Evolutionary conservation across 1,140 invertebrate genomes (phyloP).

Genomic region (Agrypnia vestita): DNA sequence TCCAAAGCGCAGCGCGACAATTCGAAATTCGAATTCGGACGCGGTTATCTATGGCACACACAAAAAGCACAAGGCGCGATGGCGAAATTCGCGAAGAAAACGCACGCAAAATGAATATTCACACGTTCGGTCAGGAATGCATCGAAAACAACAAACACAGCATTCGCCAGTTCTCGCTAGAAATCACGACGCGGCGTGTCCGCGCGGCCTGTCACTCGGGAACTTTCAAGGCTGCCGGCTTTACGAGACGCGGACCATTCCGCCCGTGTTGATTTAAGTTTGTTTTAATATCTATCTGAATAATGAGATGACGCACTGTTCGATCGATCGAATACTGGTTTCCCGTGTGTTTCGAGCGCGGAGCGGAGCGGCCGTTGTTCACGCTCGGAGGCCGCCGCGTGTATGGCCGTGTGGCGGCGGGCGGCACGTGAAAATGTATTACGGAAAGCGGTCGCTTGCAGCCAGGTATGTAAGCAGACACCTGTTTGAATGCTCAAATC

Average conservation of each 20-base stretch:
- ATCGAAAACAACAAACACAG: slow-evolving; percentile 12
- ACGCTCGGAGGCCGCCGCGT: slow-evolving; percentile 35
- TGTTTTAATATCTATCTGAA: not conserved
- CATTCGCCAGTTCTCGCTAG: not conserved
- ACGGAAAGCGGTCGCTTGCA: slow-evolving; percentile 9
- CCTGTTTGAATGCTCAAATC: slow-evolving; percentile 60
- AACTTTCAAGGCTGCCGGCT: slow-evolving; percentile 33
- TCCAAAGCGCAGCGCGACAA: no score
- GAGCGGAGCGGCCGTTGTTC: slow-evolving; percentile 28
- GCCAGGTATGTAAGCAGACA: slow-evolving; percentile 45
- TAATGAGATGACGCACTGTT: not conserved
- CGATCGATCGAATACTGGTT: not conserved
- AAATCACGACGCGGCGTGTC: slow-evolving; percentile 32
- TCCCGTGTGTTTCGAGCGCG: no score
- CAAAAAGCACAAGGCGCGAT: not conserved
- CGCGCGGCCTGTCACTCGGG: slow-evolving; percentile 41
- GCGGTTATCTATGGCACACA: not conserved
- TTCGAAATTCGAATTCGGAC: not conserved
- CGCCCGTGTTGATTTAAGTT: not conserved
- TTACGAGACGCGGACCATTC: not conserved
- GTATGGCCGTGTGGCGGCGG: not conserved
- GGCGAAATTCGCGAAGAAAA: slow-evolving; percentile 1
- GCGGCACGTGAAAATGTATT: slow-evolving; percentile 13
- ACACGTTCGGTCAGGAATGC: slow-evolving; percentile 15
- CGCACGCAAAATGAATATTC: slow-evolving; percentile 11